Percentiles rank a stretch among this genome's conserved stretches.
Evolutionary conservation across 2,888 invertebrate species (phyloP).

Genomic region (Drosophila fulvimacula): DNA sequence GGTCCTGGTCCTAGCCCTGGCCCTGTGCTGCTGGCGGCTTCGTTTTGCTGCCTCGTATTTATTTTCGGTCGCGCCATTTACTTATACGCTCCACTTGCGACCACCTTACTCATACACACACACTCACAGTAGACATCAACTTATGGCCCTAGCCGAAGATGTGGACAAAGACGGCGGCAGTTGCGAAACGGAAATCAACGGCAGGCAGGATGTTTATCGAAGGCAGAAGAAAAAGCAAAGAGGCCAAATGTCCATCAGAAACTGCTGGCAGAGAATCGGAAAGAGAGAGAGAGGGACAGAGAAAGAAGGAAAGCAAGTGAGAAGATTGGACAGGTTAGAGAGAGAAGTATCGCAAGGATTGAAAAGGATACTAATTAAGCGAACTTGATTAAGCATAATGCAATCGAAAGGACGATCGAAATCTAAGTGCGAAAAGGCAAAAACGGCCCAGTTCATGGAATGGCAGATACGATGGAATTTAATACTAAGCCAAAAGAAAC

Average conservation of each 20-base stretch:
- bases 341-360: neutral
- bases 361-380: conserved; percentile 11
- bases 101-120: conserved; percentile 38
- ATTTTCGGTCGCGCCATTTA: conserved; percentile 69
- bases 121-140: conserved; percentile 56
- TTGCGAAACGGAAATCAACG: conserved; percentile 37
- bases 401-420: conserved; percentile 9
- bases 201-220: conserved; percentile 59
- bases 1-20: neutral
- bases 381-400: conserved; percentile 21
- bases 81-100: conserved; percentile 69
- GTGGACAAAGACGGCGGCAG: conserved; percentile 27
- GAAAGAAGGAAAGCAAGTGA: no score
- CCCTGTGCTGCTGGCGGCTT: conserved; percentile 29
- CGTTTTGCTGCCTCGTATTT: conserved; percentile 52
- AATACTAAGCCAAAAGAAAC: neutral
- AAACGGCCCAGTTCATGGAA: neutral
- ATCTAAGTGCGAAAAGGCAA: neutral
- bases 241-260: conserved; percentile 36
- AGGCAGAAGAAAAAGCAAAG: conserved; percentile 32
- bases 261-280: neutral
- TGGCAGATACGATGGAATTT: neutral
- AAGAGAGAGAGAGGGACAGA: neutral
- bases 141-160: conserved; percentile 44
- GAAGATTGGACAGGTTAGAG: neutral